Evolutionary conservation across 2,888 invertebrate genomes (phyloP).

Genomic region (Pardosa pseudoannulata): DNA sequence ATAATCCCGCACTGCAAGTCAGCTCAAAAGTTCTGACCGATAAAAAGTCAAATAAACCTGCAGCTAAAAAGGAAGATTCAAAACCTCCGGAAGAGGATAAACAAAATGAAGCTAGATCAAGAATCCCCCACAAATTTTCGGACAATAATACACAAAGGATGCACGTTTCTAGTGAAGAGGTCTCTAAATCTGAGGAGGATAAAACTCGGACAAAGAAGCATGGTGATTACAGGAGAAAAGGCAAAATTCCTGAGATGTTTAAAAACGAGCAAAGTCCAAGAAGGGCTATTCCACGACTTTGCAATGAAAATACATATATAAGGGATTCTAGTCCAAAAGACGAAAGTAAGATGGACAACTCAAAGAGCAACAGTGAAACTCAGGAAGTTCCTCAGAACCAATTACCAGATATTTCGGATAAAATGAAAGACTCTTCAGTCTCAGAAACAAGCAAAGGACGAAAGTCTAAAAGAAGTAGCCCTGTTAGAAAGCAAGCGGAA

Average conservation of each 20-base stretch:
- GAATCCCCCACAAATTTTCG: not conserved
- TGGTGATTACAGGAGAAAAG: not conserved
- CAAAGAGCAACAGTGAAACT: not conserved
- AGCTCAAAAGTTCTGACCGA: conserved; percentile 20
- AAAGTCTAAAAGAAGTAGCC: too few species aligned
- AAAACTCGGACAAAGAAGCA: too few species aligned
- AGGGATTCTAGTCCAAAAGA: not conserved
- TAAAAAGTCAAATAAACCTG: not conserved
- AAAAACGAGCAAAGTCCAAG: not conserved
- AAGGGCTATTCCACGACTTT: not conserved
- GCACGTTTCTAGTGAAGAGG: too few species aligned
- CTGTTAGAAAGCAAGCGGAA: not conserved
- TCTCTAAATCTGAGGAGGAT: too few species aligned
- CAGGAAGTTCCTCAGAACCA: too few species aligned
- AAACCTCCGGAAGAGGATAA: not conserved
- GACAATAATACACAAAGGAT: not conserved
- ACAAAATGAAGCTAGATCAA: not conserved
- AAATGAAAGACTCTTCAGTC: too few species aligned
- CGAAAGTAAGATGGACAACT: not conserved
- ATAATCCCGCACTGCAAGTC: conserved; percentile 8
- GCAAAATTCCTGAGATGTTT: not conserved
- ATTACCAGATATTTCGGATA: too few species aligned
- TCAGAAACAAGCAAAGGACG: too few species aligned
- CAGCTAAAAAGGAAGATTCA: not conserved
- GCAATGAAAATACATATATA: not conserved